phyloP scores from a whole-genome alignment of 2,113 vertebrate genomes.

The Irena cyanogastra region DNA sequence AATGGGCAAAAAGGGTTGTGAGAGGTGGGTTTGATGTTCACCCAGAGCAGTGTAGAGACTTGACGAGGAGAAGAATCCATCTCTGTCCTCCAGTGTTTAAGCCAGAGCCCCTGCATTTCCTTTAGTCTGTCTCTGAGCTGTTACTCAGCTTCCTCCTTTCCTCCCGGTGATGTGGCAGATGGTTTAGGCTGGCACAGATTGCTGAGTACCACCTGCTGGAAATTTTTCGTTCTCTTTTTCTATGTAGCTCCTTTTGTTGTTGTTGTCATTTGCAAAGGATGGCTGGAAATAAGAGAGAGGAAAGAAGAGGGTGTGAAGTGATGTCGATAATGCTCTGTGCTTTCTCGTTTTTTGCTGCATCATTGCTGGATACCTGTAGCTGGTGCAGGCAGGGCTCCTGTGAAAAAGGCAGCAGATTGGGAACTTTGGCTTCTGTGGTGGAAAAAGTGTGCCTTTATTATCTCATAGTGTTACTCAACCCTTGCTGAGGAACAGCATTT shows the following conservation, averaged over 20 bases:
- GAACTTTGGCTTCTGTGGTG: not conserved
- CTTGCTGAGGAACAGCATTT: not conserved
- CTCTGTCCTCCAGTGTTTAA: not conserved
- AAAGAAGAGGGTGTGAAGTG: not conserved
- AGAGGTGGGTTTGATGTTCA: not conserved
- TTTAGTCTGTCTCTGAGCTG: not conserved
- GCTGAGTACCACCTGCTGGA: conserved; percentile 11
- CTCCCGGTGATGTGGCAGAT: conserved; percentile 20
- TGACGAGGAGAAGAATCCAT: not conserved
- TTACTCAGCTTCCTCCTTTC: not conserved
- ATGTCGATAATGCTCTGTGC: not conserved
- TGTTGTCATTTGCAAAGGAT: not conserved
- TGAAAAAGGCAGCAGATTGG: not conserved
- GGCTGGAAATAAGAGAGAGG: not conserved
- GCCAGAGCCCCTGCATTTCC: not conserved
- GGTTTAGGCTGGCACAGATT: not conserved
- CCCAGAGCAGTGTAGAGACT: not conserved
- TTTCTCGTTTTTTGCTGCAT: not conserved
- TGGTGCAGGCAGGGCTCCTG: not conserved
- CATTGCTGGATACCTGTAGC: not conserved
- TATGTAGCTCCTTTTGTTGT: not conserved
- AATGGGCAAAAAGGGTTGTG: not conserved
- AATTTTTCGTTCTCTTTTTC: not conserved
- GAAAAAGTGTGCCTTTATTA: not conserved
- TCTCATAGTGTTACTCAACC: not conserved